These are phyloP conservation scores for Pygocentrus nattereri DNA, from an alignment of 2,797 vertebrate species.

Conservation along the genomic window DNA sequence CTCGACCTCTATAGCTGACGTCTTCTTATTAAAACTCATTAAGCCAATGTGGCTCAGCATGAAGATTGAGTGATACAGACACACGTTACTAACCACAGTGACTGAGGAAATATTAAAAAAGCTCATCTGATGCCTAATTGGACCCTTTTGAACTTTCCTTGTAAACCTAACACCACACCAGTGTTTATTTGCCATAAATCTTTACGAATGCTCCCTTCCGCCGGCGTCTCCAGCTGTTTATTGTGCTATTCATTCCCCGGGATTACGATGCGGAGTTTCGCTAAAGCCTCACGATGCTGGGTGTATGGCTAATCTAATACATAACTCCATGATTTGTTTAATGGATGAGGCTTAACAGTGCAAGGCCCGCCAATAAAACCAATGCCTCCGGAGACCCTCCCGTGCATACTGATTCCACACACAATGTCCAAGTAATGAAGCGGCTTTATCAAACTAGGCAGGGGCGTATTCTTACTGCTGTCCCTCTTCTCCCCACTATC, in stretches of 20 bases:
- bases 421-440: slow-evolving; percentile 81
- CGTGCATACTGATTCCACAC: slow-evolving; percentile 82
- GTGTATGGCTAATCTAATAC: slow-evolving; percentile 82
- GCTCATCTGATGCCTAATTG: neutral
- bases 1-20: slow-evolving; percentile 61
- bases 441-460: slow-evolving; percentile 79
- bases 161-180: neutral
- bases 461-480: slow-evolving; percentile 76
- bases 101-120: neutral
- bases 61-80: slow-evolving; percentile 67
- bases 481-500: slow-evolving; percentile 51
- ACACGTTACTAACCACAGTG: slow-evolving; percentile 73
- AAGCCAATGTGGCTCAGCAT: slow-evolving; percentile 70
- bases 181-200: neutral
- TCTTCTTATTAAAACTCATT: slow-evolving; percentile 62
- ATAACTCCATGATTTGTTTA: slow-evolving; percentile 84
- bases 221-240: slow-evolving; percentile 65
- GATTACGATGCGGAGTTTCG: slow-evolving; percentile 71
- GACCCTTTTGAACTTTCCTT: neutral
- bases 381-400: slow-evolving; percentile 77
- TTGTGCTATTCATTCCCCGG: slow-evolving; percentile 75
- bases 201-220: neutral
- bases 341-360: slow-evolving; percentile 80
- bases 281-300: slow-evolving; percentile 67
- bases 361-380: slow-evolving; percentile 81